These are phyloP conservation scores for Creontiades dilutus DNA, from an alignment of 2,888 invertebrate species.

Conservation along the genomic window DNA sequence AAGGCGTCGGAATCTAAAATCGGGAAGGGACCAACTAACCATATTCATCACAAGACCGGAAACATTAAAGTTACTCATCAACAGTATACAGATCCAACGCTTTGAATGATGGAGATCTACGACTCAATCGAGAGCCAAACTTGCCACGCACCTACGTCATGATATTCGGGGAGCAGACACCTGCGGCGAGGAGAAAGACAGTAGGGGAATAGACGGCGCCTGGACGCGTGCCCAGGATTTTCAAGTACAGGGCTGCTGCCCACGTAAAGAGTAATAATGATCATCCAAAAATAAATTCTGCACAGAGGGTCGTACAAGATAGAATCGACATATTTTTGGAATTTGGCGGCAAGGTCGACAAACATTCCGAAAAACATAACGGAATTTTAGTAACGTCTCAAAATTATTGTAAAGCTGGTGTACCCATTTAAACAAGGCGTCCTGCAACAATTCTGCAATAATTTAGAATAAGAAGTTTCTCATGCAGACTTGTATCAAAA, in stretches of 20 bases:
- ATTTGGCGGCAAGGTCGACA: background rate
- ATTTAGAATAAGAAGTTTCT: no score
- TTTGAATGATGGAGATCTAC: background rate
- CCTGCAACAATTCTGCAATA: no score
- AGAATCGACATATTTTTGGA: background rate
- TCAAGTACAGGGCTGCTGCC: background rate
- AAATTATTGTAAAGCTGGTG: no score
- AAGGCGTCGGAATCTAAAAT: no score
- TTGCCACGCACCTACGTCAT: background rate
- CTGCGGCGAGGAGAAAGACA: background rate
- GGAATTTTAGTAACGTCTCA: no score
- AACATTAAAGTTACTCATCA: background rate
- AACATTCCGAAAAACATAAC: no score
- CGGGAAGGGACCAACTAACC: no score
- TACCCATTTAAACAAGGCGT: no score
- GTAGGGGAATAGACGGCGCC: background rate
- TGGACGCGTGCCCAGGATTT: slow-evolving; percentile 7
- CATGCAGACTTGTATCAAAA: no score
- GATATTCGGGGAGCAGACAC: background rate
- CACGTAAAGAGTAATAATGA: background rate
- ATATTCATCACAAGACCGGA: background rate
- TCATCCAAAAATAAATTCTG: background rate
- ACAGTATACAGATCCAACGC: background rate
- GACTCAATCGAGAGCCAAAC: background rate
- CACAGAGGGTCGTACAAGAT: background rate